These are phyloP conservation scores for Dasyurus viverrinus DNA, from an alignment of 2,113 vertebrate species.

Conservation along the genomic window DNA sequence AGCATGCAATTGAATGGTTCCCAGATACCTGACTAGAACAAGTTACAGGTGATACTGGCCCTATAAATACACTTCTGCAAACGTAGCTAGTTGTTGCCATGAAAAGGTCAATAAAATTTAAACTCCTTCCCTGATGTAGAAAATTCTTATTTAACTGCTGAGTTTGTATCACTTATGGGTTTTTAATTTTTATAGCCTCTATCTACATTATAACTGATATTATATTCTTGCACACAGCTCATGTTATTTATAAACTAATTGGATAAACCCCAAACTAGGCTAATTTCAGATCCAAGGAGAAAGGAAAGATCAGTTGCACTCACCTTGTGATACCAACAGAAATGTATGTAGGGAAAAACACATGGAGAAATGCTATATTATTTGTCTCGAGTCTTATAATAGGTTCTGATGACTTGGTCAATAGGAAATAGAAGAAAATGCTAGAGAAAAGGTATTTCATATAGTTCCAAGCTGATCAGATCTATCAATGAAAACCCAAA, in stretches of 20 bases:
- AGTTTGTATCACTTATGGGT: not conserved
- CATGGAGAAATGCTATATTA: not conserved
- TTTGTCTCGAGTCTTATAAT: not conserved
- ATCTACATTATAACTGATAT: not conserved
- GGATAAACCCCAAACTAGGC: not conserved
- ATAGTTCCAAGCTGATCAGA: not conserved
- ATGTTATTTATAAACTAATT: not conserved
- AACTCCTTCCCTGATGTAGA: constrained; percentile 7
- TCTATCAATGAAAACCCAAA: not conserved
- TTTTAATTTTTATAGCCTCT: constrained; percentile 44
- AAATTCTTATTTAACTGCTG: not conserved
- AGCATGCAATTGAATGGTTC: not conserved
- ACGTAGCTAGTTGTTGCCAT: not conserved
- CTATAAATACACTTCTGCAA: not conserved
- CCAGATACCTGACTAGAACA: too few species aligned
- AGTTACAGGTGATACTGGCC: not conserved
- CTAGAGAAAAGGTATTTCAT: not conserved
- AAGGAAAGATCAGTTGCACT: not conserved
- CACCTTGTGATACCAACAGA: not conserved
- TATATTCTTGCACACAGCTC: not conserved
- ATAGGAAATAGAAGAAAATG: not conserved
- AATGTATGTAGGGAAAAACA: not conserved
- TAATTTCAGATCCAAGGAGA: not conserved
- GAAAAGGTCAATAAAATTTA: constrained; percentile 39
- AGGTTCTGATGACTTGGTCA: not conserved